Percentiles rank a stretch among this genome's conserved stretches.
Conservation (phyloP, 2,888 invertebrate genomes). For the Drosophila tripunctata region DNA sequence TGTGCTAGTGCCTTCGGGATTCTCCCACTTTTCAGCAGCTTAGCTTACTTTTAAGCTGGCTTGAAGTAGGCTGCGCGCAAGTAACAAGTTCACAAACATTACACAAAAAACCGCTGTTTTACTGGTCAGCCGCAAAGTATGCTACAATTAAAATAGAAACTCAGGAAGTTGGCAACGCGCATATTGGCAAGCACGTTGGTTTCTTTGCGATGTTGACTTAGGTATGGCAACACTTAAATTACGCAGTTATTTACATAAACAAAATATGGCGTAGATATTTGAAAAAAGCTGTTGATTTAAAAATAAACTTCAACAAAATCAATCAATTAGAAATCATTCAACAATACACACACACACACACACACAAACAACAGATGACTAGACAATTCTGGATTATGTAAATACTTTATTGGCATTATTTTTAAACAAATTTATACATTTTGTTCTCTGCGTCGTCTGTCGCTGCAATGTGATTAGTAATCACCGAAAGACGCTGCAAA, state of each 20-base stretch:
- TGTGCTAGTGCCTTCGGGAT: too few relatives aligned
- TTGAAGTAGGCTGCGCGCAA: too few relatives aligned
- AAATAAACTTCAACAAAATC: constrained; percentile 17
- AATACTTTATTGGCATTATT: constrained; percentile 32
- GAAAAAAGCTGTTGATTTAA: constrained; percentile 29
- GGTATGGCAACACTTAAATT: neutral
- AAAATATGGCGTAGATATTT: too few relatives aligned
- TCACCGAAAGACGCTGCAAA: constrained; percentile 46
- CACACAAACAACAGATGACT: constrained; percentile 36
- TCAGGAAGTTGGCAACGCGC: constrained; percentile 3
- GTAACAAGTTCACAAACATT: too few relatives aligned
- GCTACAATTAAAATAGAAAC: too few relatives aligned
- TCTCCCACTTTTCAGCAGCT: too few relatives aligned
- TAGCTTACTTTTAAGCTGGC: too few relatives aligned
- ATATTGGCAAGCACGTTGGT: neutral
- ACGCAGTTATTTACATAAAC: constrained; percentile 24
- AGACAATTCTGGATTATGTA: constrained; percentile 41
- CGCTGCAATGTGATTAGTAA: constrained; percentile 53
- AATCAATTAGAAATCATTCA: constrained; percentile 22
- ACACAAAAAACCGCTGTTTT: too few relatives aligned
- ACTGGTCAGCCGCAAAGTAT: too few relatives aligned
- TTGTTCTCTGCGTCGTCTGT: constrained; percentile 5
- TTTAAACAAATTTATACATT: constrained; percentile 11
- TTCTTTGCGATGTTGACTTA: neutral
- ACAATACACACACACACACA: constrained; percentile 5